Evolutionary conservation across 2,888 invertebrate genomes (phyloP).

Genomic region (Timema podura): DNA sequence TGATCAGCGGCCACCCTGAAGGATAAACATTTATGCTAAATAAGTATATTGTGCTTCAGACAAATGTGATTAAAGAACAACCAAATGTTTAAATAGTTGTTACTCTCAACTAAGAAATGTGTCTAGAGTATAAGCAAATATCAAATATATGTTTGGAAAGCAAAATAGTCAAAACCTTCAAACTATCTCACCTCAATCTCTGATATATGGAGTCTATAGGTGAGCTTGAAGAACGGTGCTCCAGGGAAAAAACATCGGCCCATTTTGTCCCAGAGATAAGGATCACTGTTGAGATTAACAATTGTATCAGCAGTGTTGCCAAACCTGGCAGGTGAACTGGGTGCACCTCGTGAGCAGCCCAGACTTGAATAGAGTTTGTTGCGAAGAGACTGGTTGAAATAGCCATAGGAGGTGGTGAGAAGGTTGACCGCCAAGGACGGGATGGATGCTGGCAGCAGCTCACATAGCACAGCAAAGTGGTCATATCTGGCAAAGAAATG

Average conservation of each 20-base stretch:
- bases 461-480: slow-evolving; percentile 66
- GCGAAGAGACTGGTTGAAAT: slow-evolving; percentile 54
- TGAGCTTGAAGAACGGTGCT: slow-evolving; percentile 51
- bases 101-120: no score
- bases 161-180: no score
- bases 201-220: slow-evolving; percentile 45
- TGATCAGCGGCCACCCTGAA: no score
- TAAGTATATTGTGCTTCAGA: no score
- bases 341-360: slow-evolving; percentile 49
- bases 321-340: slow-evolving; percentile 25
- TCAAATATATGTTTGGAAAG: no score
- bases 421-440: slow-evolving; percentile 61
- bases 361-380: slow-evolving; percentile 48
- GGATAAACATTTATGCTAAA: no score
- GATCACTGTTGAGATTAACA: slow-evolving; percentile 56
- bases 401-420: slow-evolving; percentile 56
- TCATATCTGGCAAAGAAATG: slow-evolving; percentile 51
- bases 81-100: no score
- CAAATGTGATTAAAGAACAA: no score
- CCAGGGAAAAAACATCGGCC: slow-evolving; percentile 61
- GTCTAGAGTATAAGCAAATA: no score
- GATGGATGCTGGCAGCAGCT: slow-evolving; percentile 60
- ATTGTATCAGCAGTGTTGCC: slow-evolving; percentile 40
- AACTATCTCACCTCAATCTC: slow-evolving; percentile 43
- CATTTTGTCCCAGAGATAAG: slow-evolving; percentile 59